Percentiles rank a stretch among this genome's conserved stretches.
Conservation (phyloP, 2,888 invertebrate species). For the Syrphus vitripennis region DNA sequence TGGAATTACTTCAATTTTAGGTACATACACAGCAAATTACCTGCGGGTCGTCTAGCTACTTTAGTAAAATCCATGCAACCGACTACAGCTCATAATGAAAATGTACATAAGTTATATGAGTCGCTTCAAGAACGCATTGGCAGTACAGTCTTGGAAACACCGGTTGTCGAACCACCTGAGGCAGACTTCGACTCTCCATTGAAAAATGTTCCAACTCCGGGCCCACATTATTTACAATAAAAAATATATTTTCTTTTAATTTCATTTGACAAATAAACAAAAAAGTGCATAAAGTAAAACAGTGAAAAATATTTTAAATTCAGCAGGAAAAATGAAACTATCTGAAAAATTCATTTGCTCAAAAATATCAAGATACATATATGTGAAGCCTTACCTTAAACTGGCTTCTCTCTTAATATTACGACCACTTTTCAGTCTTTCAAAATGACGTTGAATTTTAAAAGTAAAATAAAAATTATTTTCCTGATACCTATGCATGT, state of each 20-base stretch:
- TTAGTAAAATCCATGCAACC: constrained; percentile 84
- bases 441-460: too few species aligned
- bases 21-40: constrained; percentile 93
- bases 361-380: too few species aligned
- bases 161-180: constrained; percentile 85
- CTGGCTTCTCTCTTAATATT: too few species aligned
- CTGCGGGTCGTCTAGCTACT: constrained; percentile 88
- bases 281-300: neutral
- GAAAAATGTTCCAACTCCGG: constrained; percentile 92
- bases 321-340: too few species aligned
- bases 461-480: too few species aligned
- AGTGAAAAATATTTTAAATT: neutral
- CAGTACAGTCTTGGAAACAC: constrained; percentile 85
- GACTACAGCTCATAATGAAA: constrained; percentile 91
- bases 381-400: too few species aligned
- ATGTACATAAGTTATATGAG: constrained; percentile 90
- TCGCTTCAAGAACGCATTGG: constrained; percentile 90
- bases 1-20: constrained; percentile 80
- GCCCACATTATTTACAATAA: constrained; percentile 83
- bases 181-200: constrained; percentile 91
- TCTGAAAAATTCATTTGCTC: too few species aligned
- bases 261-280: neutral
- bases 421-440: too few species aligned
- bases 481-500: too few species aligned
- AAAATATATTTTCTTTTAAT: neutral